Evolutionary conservation across 53 echinoderm and acorn worm genomes (phyloP), one percentile per base, ranked within the genome.

Genomic region (Glandiceps talaboti): DNA sequence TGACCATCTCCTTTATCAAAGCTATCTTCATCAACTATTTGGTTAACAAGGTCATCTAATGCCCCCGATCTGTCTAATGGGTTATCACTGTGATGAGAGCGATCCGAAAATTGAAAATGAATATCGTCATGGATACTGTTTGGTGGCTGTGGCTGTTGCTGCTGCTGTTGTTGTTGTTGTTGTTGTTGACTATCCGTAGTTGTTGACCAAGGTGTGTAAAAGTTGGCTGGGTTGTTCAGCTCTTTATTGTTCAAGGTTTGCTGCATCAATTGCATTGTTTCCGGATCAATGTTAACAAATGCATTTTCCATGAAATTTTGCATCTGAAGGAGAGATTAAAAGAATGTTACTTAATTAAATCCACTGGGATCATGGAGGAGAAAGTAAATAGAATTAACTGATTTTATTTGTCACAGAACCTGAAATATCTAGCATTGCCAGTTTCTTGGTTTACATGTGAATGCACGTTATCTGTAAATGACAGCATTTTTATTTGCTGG

Each of bases 21-120:
- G 27, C 25, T 73, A 27, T 85, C 79, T 29, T 91, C 91, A 83
- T 91, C 88, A 80, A 91, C 75, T 31, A 91, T 91, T 83, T 91
- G 88, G 27, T 80, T 85, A 77, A 91, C 91, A 30, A 91, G 84
- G 79, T 91, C 91, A 88, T 91, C 91, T 74, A 91, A 80, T 31
- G 81, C 81, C 31, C 88, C 88, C 75, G 88, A 91, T 83, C 85
- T 83, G 80, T 91, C 88, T 28, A 90, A 79, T 33, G 84, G 30
- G 81, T 86, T 83, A 31, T 87, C 87, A 45, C 64, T 45, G 20
- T 45, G 64, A 45, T 45, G 64, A 45, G 64, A 45, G 64, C 64
- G 64, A 45, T 45, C 64, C 6, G 64, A 45, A 45, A 12, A 20
- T 45, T 45, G 64, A 6, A 45, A 20, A 20, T 45, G 64, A 45